Evolutionary conservation across 2,888 invertebrate species (phyloP), one percentile per base, ranked within the genome.

Genomic region (Aquatica leii): DNA sequence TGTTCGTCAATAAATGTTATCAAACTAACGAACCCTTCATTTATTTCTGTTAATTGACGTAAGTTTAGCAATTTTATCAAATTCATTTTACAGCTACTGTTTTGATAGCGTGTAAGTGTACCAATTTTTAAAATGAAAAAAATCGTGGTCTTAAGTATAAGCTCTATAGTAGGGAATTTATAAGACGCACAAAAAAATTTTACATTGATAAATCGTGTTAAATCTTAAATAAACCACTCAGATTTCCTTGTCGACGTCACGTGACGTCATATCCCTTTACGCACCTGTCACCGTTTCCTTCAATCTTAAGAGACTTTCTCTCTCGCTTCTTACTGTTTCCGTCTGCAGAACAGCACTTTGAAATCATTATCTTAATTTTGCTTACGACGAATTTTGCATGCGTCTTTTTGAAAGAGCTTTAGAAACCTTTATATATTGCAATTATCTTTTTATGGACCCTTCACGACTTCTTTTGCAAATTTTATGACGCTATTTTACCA

Each of bases 311-410:
- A 24, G 6, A 24, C 24, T 6, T 24, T 6, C 6, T 24, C 24
- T 12, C 11, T 37, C 37, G 2, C 37, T 11, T 37, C 11, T n/a
- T 37, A 37, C 17, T 41, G 24, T 8, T 18, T 20, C 46, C 46
- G 51, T 58, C 60, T 68, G 60, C 62, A 65, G 59, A 67, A 54
- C 67, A 65, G 68, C 68, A 68, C 68, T 65, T 65, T 60, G 65
- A 59, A 65, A 65, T 65, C 68, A 65, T 68, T 68, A 68, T 68
- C 65, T 60, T 62, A 62, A 68, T 68, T 68, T 68, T 60, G 64
- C 64, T 65, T 65, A 60, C 56, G 56, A 60, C 46, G 56, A 56
- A 56, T 57, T 65, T 58, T 62, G 58, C 48, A 53, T 53, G 58
- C 49, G 58, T 52, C 58, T 62, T 58, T 58, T 59, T 46, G 34